A percentile compares a stretch with the other conserved stretches of the same genome.
Evolutionary conservation across 1,140 invertebrate genomes (phyloP).

Genomic region (Tigriopus japonicus): DNA sequence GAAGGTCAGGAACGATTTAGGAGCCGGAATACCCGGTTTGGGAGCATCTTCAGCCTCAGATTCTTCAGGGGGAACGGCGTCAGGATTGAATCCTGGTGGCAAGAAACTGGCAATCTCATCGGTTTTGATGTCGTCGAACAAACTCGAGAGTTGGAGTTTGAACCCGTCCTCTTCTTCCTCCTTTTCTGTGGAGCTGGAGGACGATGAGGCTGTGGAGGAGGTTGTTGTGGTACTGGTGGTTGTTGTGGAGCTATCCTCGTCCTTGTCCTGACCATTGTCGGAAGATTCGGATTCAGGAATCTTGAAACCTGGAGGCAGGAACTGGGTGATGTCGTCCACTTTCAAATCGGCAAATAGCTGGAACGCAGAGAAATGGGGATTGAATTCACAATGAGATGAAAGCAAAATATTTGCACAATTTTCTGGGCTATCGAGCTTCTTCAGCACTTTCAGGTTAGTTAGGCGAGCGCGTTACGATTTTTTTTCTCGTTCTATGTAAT

Average conservation of each 20-base stretch:
- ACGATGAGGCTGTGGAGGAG: neutral
- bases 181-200: no score
- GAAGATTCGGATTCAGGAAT: neutral
- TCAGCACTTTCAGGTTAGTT: no score
- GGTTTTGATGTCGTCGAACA: neutral
- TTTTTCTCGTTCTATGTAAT: no score
- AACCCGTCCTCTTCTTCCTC: no score
- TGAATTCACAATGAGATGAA: no score
- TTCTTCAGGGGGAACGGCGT: neutral
- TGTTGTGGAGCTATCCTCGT: neutral
- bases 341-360: neutral
- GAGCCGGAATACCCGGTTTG: neutral
- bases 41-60: neutral
- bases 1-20: no score
- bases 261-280: no score
- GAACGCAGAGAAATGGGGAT: no score
- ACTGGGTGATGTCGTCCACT: neutral
- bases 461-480: no score
- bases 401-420: no score
- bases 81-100: neutral
- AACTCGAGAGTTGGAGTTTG: neutral
- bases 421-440: no score
- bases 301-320: slow-evolving; percentile 3
- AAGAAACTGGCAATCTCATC: slow-evolving; percentile 1
- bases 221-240: neutral